Conservation (phyloP, 2,113 vertebrate genomes). For the Desmodus rotundus region DNA sequence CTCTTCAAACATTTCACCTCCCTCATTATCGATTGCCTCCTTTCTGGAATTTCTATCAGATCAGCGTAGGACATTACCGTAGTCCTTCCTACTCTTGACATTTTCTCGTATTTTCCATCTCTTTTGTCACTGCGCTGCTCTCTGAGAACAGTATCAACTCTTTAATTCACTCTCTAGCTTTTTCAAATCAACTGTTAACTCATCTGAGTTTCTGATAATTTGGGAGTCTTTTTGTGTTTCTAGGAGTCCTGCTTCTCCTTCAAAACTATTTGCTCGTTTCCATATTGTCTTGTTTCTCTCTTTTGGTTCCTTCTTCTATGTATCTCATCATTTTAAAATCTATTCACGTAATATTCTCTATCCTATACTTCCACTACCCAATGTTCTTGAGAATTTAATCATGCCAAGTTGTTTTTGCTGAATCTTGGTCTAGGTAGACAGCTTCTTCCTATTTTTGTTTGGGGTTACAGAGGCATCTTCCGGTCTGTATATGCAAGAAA, state of each 20-base stretch:
- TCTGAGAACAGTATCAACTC: neutral
- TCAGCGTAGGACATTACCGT: accelerated
- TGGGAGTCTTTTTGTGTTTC: neutral
- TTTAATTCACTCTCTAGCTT: neutral
- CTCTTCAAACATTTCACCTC: neutral
- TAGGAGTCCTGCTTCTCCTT: neutral
- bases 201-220: neutral
- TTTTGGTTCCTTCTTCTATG: neutral
- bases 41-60: neutral
- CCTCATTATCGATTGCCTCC: neutral
- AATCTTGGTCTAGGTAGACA: neutral
- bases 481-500: neutral
- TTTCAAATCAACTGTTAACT: neutral
- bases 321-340: neutral
- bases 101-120: neutral
- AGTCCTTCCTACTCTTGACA: neutral
- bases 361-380: neutral
- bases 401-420: neutral
- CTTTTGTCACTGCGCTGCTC: neutral
- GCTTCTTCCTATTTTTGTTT: neutral
- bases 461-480: neutral
- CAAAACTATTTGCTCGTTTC: neutral
- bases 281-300: neutral
- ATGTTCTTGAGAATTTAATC: neutral
- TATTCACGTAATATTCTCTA: neutral